phyloP scores from a whole-genome alignment of 2,113 vertebrate species.

The Gymnorhina tibicen region DNA sequence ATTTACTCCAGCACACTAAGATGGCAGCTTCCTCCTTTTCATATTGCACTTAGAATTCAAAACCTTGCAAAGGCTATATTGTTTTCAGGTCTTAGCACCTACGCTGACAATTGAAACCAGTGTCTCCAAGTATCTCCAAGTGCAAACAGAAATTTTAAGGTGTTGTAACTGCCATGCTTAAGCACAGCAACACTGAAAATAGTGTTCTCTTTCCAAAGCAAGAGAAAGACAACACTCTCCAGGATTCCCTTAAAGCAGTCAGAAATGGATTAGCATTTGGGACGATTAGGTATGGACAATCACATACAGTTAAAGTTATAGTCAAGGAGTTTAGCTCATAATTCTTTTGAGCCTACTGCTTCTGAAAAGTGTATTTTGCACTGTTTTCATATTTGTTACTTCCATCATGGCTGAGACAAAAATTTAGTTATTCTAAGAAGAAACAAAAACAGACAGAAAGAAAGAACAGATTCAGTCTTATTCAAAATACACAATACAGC shows the following conservation, averaged over 20 bases:
- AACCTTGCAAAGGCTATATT: not conserved
- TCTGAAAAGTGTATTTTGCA: not conserved
- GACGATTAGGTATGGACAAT: not conserved
- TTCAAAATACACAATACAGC: not conserved
- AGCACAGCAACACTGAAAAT: not conserved
- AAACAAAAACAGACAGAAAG: not conserved
- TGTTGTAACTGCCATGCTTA: not conserved
- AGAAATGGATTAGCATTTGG: not conserved
- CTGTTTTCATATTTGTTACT: not conserved
- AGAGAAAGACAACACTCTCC: not conserved
- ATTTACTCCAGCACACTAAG: not conserved
- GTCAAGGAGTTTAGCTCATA: not conserved
- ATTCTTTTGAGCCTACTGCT: not conserved
- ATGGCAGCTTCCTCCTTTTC: conserved; percentile 23
- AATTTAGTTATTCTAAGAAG: not conserved
- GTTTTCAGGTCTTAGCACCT: not conserved
- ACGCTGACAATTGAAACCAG: not conserved
- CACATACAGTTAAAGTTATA: not conserved
- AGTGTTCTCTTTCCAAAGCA: not conserved
- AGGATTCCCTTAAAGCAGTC: not conserved
- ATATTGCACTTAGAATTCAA: conserved; percentile 52
- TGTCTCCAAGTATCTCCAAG: conserved; percentile 8
- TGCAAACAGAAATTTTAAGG: not conserved
- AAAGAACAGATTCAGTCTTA: not conserved
- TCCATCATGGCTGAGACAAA: not conserved